Conservation (phyloP, 2,113 vertebrate species). For the Brienomyrus brachyistius region DNA sequence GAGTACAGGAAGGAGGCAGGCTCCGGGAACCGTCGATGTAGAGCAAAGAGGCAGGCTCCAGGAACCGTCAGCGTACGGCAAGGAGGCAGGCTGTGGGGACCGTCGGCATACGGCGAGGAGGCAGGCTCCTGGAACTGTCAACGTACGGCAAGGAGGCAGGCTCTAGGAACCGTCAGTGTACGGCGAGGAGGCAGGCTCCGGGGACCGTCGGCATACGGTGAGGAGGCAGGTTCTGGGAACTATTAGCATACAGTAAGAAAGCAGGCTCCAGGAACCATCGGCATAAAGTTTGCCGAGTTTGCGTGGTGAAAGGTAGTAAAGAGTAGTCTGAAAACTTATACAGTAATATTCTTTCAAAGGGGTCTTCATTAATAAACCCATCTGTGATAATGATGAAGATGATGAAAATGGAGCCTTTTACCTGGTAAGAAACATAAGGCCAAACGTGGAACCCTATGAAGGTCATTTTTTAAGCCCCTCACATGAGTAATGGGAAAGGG, state of each 20-base stretch:
- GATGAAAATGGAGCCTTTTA: not conserved
- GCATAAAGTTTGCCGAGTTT: not conserved
- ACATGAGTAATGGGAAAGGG: not conserved
- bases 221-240: too few species aligned
- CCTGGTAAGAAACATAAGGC: not conserved
- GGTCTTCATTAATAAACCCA: not conserved
- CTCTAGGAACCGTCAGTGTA: not conserved
- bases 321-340: not conserved
- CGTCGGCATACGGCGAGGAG: accelerated
- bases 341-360: not conserved
- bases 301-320: not conserved
- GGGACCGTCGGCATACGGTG: not conserved
- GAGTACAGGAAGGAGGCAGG: not conserved
- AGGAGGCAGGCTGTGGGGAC: too few species aligned
- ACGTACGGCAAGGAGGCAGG: not conserved
- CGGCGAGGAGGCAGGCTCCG: not conserved
- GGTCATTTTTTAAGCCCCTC: not conserved
- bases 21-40: too few species aligned
- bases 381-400: not conserved
- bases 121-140: not conserved
- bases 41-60: too few species aligned
- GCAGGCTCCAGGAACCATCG: not conserved
- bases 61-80: too few species aligned
- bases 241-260: not conserved
- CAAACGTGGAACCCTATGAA: not conserved